These are phyloP conservation scores for Zhuqinia jingwanae DNA, from an alignment of 2,888 invertebrate species.

Conservation along the genomic window DNA sequence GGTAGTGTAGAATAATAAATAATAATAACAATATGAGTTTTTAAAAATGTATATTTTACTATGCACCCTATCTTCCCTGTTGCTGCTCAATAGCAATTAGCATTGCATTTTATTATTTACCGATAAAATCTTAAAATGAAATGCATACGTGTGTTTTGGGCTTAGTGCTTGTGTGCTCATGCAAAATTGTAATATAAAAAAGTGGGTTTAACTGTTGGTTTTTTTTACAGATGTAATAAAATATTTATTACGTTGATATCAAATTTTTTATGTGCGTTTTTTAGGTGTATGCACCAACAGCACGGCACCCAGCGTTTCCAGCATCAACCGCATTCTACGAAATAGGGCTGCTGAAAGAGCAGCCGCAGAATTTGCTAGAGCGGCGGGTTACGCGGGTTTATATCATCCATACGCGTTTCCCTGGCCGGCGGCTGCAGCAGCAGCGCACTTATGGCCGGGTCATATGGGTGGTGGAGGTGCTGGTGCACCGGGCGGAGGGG, in stretches of 20 bases:
- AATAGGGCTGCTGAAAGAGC: constrained; percentile 98
- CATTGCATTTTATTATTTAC: constrained; percentile 62
- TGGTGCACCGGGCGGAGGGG: constrained; percentile 82
- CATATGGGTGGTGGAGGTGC: constrained; percentile 79
- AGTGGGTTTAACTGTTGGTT: constrained; percentile 5
- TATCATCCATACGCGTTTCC: constrained; percentile 87
- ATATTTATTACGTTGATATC: neutral
- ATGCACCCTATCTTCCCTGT: neutral
- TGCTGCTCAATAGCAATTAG: constrained; percentile 65
- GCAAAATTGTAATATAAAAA: constrained; percentile 49
- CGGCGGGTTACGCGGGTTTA: constrained; percentile 93
- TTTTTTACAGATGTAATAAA: constrained; percentile 41
- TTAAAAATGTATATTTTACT: too few species aligned
- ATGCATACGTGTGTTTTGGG: too few species aligned
- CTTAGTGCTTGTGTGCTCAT: constrained; percentile 38
- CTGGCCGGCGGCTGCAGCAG: constrained; percentile 80
- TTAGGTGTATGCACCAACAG: constrained; percentile 96
- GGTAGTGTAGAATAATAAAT: neutral
- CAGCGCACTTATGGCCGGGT: constrained; percentile 83
- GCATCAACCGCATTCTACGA: constrained; percentile 96
- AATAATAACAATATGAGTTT: too few species aligned
- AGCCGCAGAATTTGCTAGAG: constrained; percentile 96
- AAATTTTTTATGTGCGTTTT: constrained; percentile 72
- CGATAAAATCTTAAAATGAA: constrained; percentile 34
- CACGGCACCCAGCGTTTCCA: constrained; percentile 97